Evolutionary conservation across 1,140 invertebrate genomes (phyloP), one percentile per base, ranked within the genome.

Genomic region (Capitella teleta): DNA sequence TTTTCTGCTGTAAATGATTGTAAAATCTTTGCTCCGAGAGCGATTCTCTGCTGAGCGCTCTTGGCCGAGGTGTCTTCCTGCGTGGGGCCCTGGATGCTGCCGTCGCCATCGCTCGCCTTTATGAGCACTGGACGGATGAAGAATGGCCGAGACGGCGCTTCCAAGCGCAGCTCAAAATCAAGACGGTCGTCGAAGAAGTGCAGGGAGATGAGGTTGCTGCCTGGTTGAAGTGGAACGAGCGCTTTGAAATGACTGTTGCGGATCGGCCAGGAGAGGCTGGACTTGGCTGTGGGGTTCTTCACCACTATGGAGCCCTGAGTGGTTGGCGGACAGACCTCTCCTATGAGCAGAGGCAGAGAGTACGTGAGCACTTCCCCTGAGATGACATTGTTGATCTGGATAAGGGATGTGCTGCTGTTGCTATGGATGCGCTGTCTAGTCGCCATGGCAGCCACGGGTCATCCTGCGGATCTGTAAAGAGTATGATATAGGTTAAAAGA

Each of bases 1-100:
- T 90, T 92, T 66, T 93, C 87, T 0, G 87, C 86, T 53, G 84
- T 85, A 53, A 94, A 74, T 51, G 82, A 81, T 71, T 96, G 91
- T 38, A 93, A 78, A 25, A 94, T 70, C 60, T 84, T 79, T 10
- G 84, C 78, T 28, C 83, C 85, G 16, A 91, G 66, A 47, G 79
- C 78, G 60, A 94, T 88, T 56, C 85, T 77, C 4, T 78, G 75
- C 53, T 80, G 82, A 5, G 86, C 87, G 68, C 79, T 81, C 61
- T 83, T 78, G n/a, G 80, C 73, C 3, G 80, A 80, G 61, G 80
- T 80, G 55, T 84, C 78, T 54, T 82, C 74, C 8, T 75, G 73
- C n/a, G 71, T 61, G 2, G 85, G 83, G 48, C 82, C 82, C 75
- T 88, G 85, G 65, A 90, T 89, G 57, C 73, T 77, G 12, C 86